Conservation (phyloP, 2,797 vertebrate genomes). For the Sebastes hubbsi region DNA sequence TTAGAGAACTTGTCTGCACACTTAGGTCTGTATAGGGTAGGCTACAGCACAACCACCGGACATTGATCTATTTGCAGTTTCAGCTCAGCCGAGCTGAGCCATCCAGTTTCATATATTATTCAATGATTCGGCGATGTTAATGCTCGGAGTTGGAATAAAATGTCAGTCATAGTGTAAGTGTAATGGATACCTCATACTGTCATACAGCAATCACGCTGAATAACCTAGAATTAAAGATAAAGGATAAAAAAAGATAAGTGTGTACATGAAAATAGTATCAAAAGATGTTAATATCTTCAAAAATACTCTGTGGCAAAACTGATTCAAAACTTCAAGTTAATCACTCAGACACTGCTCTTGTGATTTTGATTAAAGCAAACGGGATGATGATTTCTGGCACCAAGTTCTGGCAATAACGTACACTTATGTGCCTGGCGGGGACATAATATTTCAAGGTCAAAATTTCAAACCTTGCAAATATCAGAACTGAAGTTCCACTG, state of each 20-base stretch:
- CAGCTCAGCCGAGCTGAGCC: slow-evolving; percentile 42
- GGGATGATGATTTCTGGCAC: slow-evolving; percentile 28
- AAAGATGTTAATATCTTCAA: neutral
- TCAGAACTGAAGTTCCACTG: neutral
- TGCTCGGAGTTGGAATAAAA: slow-evolving; percentile 24
- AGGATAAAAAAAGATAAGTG: too few relatives aligned
- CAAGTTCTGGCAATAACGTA: slow-evolving; percentile 15
- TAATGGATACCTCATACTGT: neutral
- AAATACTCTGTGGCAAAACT: neutral
- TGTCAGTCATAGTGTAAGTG: neutral
- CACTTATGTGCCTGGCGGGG: neutral
- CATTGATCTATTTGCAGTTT: slow-evolving; percentile 60
- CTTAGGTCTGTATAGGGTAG: slow-evolving; percentile 26
- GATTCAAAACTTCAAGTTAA: neutral
- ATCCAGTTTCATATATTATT: slow-evolving; percentile 46
- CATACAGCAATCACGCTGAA: neutral
- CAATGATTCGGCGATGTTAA: slow-evolving; percentile 24
- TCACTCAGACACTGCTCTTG: slow-evolving; percentile 5
- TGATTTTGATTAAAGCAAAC: slow-evolving; percentile 39
- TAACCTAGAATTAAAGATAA: neutral
- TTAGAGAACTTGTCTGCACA: slow-evolving; percentile 44
- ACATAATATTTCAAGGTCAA: slow-evolving; percentile 35
- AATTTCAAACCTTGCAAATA: slow-evolving; percentile 25
- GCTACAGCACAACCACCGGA: slow-evolving; percentile 20
- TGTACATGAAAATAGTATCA: neutral